These are phyloP conservation scores for Regulus satrapa DNA, from an alignment of 2,113 vertebrate genomes.

Conservation along the genomic window DNA sequence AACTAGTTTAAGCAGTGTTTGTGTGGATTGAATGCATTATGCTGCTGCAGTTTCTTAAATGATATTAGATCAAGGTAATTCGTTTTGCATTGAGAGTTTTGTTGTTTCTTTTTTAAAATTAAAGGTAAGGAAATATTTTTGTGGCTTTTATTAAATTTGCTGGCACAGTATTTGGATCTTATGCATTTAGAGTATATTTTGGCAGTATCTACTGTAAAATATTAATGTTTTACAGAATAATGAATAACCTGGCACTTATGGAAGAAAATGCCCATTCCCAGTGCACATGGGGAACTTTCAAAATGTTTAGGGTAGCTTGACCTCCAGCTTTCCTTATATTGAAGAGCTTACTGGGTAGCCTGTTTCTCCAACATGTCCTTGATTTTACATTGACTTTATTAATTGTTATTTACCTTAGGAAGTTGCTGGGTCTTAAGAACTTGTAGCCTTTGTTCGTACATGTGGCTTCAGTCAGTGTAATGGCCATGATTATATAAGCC, in stretches of 20 bases:
- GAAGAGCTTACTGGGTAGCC: background rate
- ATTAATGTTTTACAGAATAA: background rate
- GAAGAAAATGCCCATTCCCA: background rate
- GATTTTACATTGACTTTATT: background rate
- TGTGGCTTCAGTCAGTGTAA: background rate
- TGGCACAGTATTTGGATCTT: background rate
- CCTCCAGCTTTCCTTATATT: background rate
- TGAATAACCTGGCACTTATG: background rate
- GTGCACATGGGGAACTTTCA: fast-evolving
- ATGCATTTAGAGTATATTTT: background rate
- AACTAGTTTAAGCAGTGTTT: background rate
- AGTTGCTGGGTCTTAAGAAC: background rate
- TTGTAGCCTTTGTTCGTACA: background rate
- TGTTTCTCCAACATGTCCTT: background rate
- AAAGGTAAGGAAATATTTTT: background rate
- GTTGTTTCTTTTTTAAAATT: background rate
- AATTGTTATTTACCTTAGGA: background rate
- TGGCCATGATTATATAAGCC: background rate
- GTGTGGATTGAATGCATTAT: background rate
- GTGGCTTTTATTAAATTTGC: background rate
- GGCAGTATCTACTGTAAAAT: background rate
- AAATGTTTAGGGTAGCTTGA: background rate
- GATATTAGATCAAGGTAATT: background rate
- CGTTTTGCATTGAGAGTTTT: background rate
- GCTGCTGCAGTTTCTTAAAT: background rate